These are phyloP conservation scores for Halictus rubicundus DNA, from an alignment of 1,140 invertebrate species.

Conservation along the genomic window DNA sequence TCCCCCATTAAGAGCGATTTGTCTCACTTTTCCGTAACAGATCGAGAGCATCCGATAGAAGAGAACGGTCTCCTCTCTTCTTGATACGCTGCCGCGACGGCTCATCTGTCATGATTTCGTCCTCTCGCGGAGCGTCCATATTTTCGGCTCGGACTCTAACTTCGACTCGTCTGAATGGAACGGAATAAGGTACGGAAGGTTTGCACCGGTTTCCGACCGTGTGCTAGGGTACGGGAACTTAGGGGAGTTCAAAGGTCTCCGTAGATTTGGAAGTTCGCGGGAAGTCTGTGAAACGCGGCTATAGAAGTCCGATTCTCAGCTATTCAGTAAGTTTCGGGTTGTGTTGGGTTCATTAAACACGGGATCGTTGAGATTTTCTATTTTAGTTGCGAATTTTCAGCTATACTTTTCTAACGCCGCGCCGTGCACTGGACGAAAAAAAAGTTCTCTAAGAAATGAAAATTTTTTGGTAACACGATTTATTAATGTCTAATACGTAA, in stretches of 20 bases:
- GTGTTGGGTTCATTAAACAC: no score
- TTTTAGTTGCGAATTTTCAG: no score
- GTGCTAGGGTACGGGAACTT: background rate
- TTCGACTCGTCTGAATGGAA: background rate
- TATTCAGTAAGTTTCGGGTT: no score
- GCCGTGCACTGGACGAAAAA: no score
- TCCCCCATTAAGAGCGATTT: conserved; percentile 65
- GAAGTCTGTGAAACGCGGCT: no score
- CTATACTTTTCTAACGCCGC: no score
- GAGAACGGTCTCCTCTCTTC: conserved; percentile 6
- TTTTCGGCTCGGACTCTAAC: background rate
- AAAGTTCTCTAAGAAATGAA: no score
- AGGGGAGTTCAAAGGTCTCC: background rate
- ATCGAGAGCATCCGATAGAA: conserved; percentile 48
- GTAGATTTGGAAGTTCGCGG: background rate
- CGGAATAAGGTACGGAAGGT: background rate
- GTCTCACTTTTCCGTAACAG: conserved; percentile 54
- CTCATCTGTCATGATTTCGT: conserved; percentile 25
- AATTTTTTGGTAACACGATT: no score
- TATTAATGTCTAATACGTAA: no score
- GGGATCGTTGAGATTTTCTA: no score
- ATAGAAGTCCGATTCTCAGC: background rate
- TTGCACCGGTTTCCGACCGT: background rate
- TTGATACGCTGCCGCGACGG: conserved; percentile 23
- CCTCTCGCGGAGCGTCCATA: background rate